A percentile compares a stretch with the other conserved stretches of the same genome.
Evolutionary conservation across 2,113 vertebrate genomes (phyloP).

Genomic region (Microtus montanus): DNA sequence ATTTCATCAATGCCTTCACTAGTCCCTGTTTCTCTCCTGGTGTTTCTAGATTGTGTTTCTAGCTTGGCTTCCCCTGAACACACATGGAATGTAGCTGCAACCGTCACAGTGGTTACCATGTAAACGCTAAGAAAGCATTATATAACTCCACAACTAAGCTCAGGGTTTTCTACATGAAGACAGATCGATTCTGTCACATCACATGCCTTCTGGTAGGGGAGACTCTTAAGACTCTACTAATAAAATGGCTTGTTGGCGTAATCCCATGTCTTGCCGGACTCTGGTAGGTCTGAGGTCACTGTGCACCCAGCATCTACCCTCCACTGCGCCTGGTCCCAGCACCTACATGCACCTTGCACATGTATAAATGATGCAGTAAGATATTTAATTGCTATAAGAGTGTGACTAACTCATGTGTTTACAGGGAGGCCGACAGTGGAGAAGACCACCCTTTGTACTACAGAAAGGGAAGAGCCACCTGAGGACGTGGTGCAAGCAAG

Average conservation of each 20-base stretch:
- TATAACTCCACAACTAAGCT: neutral
- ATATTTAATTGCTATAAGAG: neutral
- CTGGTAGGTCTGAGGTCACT: no score
- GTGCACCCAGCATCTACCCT: no score
- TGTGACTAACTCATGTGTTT: neutral
- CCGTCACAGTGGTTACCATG: no score
- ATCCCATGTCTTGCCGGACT: neutral
- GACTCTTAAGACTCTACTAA: neutral
- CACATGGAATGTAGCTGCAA: neutral
- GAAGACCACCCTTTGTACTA: neutral
- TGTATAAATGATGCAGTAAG: neutral
- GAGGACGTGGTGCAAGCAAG: neutral
- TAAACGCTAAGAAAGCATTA: neutral
- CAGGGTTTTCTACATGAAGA: neutral
- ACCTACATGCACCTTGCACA: neutral
- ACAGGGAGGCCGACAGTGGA: neutral
- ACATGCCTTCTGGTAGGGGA: neutral
- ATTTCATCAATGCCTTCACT: neutral
- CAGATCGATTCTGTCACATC: no score
- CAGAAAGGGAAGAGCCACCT: neutral
- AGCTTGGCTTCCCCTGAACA: neutral
- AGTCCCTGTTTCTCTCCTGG: neutral
- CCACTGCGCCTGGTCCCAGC: neutral
- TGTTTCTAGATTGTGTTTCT: neutral
- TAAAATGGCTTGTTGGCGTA: neutral